Percentiles rank a stretch among this genome's conserved stretches.
Conservation (phyloP, 2,113 vertebrate genomes). For the Plestiodon gilberti region DNA sequence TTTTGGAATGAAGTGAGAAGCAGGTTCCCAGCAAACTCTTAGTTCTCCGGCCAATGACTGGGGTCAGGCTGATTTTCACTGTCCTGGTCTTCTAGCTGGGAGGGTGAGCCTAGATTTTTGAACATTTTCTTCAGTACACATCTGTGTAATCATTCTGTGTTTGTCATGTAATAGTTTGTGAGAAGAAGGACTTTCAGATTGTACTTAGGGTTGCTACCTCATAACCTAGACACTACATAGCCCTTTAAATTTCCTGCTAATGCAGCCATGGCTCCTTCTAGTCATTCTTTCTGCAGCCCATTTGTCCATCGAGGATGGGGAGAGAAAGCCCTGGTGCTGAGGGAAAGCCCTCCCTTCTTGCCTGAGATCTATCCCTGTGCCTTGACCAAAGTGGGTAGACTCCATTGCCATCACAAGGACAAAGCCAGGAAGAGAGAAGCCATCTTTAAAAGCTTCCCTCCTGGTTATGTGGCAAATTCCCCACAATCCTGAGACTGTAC, state of each 20-base stretch:
- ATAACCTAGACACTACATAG: neutral
- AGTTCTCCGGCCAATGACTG: neutral
- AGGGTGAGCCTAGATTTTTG: neutral
- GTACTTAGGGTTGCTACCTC: neutral
- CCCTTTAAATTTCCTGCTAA: neutral
- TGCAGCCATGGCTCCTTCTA: neutral
- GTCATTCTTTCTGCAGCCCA: neutral
- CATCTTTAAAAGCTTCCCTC: too few species aligned
- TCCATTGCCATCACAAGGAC: too few species aligned
- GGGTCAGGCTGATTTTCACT: neutral
- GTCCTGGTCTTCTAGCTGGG: neutral
- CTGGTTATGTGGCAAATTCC: too few species aligned
- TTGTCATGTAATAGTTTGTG: neutral
- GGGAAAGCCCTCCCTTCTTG: too few species aligned
- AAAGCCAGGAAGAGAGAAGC: too few species aligned
- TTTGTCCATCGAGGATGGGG: neutral
- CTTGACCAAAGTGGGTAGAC: too few species aligned
- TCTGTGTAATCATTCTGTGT: neutral
- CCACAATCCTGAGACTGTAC: too few species aligned
- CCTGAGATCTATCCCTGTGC: too few species aligned
- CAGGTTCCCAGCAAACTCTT: neutral
- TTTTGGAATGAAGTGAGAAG: neutral
- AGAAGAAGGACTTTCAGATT: neutral
- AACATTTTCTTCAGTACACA: neutral
- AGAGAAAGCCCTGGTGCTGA: too few species aligned